Evolutionary conservation across 2,113 vertebrate genomes (phyloP).

Genomic region (Calyptommatus sinebrachiatus): DNA sequence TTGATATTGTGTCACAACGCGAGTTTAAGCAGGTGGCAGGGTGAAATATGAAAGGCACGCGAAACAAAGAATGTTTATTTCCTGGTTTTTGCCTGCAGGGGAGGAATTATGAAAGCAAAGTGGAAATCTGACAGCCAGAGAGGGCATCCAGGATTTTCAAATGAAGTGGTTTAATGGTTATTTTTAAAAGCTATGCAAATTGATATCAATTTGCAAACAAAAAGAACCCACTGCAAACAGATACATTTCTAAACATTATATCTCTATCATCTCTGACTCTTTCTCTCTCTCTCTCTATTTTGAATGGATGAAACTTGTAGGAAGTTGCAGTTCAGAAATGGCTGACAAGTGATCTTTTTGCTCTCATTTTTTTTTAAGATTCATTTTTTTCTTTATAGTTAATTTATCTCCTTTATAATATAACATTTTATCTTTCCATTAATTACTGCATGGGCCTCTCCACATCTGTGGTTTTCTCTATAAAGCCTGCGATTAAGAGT

Average conservation of each 20-base stretch:
- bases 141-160: slow-evolving; percentile 59
- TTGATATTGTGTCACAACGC: slow-evolving; percentile 59
- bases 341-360: neutral
- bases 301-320: neutral
- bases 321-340: slow-evolving; percentile 31
- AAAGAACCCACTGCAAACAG: slow-evolving; percentile 39
- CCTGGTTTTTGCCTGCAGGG: slow-evolving; percentile 64
- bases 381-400: too few relatives aligned
- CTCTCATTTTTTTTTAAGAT: too few relatives aligned
- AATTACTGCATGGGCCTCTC: too few relatives aligned
- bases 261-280: too few relatives aligned
- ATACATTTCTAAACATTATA: slow-evolving; percentile 19
- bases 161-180: slow-evolving; percentile 48
- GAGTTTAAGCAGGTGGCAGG: slow-evolving; percentile 69
- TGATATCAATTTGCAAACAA: slow-evolving; percentile 61
- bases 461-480: too few relatives aligned
- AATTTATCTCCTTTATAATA: too few relatives aligned
- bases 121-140: slow-evolving; percentile 57
- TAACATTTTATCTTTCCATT: too few relatives aligned
- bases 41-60: slow-evolving; percentile 62
- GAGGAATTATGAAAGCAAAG: slow-evolving; percentile 68
- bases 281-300: too few relatives aligned
- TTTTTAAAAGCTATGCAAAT: slow-evolving; percentile 68
- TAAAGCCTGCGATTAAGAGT: too few relatives aligned
- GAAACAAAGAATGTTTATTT: slow-evolving; percentile 72